phyloP scores from a whole-genome alignment of 2,797 vertebrate species.

The Mus caroli region DNA sequence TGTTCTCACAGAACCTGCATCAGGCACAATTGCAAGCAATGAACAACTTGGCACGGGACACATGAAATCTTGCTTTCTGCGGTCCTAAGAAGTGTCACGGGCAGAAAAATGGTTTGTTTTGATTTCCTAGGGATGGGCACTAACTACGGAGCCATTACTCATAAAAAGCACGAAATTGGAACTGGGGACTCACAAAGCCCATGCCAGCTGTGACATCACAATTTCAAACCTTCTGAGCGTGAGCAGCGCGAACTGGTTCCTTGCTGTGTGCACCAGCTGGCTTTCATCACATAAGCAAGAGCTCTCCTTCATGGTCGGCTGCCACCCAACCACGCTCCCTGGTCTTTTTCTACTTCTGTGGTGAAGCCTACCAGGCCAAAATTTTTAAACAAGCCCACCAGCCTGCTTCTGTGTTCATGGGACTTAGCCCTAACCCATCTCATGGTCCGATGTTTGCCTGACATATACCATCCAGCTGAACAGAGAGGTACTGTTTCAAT shows the following conservation, averaged over 20 bases:
- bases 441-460: constrained; percentile 54
- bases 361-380: constrained; percentile 64
- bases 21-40: not conserved
- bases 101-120: constrained; percentile 26
- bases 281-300: not conserved
- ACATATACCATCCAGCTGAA: constrained; percentile 54
- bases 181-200: not conserved
- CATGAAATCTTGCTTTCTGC: not conserved
- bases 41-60: not conserved
- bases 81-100: not conserved
- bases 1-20: not conserved
- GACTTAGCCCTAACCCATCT: constrained; percentile 46
- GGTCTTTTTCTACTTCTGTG: not conserved
- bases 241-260: not conserved
- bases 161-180: constrained; percentile 53
- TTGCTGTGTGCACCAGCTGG: not conserved
- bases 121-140: constrained; percentile 11
- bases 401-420: constrained; percentile 68
- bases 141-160: constrained; percentile 33
- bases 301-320: not conserved
- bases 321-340: not conserved
- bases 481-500: constrained; percentile 20
- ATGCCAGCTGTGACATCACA: constrained; percentile 62
- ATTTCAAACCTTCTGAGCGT: not conserved
- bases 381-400: constrained; percentile 53